A percentile compares a stretch with the other conserved stretches of the same genome.
phyloP scores from a whole-genome alignment of 92 coral and sea anemone genomes.

The Galaxea fascicularis region DNA sequence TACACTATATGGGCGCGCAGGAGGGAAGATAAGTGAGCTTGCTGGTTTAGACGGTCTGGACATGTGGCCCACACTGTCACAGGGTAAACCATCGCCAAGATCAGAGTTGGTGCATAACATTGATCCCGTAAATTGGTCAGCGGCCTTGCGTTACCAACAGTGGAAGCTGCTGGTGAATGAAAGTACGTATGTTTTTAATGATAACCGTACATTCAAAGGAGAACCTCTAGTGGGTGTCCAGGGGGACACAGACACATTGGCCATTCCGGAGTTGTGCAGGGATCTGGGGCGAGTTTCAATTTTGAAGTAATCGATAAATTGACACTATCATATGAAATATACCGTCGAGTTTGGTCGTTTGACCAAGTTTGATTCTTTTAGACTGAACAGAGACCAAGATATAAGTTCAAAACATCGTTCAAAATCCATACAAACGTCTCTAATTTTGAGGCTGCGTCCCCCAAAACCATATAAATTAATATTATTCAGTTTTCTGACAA shows the following conservation, averaged over 20 bases:
- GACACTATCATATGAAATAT: no score
- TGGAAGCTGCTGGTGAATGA: conserved; percentile 86
- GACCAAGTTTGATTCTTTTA: no score
- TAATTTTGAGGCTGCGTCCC: no score
- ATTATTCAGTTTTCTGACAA: no score
- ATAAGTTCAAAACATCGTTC: no score
- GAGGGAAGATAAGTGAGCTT: conserved; percentile 76
- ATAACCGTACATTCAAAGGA: neutral
- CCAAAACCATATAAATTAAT: no score
- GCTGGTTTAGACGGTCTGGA: conserved; percentile 71
- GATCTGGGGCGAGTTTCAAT: no score
- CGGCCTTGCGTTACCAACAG: conserved; percentile 75
- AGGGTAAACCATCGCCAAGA: conserved; percentile 72
- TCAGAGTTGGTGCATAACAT: conserved; percentile 81
- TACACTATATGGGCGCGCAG: conserved; percentile 76
- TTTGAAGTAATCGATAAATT: no score
- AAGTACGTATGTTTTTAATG: conserved; percentile 45
- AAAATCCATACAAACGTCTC: no score
- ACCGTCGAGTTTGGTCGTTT: no score
- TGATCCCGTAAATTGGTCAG: conserved; percentile 71
- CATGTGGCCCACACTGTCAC: conserved; percentile 77
- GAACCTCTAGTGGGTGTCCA: neutral
- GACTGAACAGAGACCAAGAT: no score
- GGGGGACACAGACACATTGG: neutral
- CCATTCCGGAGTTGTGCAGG: no score